These are phyloP conservation scores for Hydrochoerus hydrochaeris DNA, from an alignment of 2,113 vertebrate species.

Conservation along the genomic window DNA sequence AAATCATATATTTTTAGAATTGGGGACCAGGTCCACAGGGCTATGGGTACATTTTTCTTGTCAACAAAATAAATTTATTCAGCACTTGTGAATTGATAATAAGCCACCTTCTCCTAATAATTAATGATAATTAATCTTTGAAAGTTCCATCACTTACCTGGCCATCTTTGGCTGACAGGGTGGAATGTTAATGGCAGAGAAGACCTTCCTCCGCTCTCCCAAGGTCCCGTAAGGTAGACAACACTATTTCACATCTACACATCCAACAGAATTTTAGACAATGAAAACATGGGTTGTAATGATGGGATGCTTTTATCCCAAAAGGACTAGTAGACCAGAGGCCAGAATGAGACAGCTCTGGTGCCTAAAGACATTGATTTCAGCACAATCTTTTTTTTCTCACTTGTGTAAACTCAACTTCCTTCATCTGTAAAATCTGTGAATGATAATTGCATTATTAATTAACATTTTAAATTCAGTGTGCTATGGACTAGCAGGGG, in stretches of 20 bases:
- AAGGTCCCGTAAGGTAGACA: slow-evolving; percentile 50
- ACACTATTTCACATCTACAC: background rate
- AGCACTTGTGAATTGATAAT: slow-evolving; percentile 84
- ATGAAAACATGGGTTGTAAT: background rate
- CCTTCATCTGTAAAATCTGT: background rate
- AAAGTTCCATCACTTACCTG: slow-evolving; percentile 78
- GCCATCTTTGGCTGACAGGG: slow-evolving; percentile 71
- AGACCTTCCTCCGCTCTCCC: slow-evolving; percentile 51
- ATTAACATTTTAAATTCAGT: background rate
- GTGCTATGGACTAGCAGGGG: background rate
- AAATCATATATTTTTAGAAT: slow-evolving; percentile 71
- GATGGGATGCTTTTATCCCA: background rate
- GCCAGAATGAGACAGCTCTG: background rate
- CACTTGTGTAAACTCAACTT: background rate
- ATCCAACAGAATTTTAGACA: background rate
- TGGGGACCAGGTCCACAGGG: slow-evolving; percentile 60
- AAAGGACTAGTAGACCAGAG: background rate
- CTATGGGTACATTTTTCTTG: slow-evolving; percentile 82
- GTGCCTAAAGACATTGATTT: background rate
- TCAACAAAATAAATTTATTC: slow-evolving; percentile 84
- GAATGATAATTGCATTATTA: background rate
- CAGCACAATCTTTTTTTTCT: background rate
- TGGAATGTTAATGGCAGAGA: slow-evolving; percentile 65
- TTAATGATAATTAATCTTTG: slow-evolving; percentile 85
- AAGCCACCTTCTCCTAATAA: slow-evolving; percentile 78